These are phyloP conservation scores for Dendrolimus punctatus DNA, from an alignment of 1,140 invertebrate genomes.

Conservation along the genomic window DNA sequence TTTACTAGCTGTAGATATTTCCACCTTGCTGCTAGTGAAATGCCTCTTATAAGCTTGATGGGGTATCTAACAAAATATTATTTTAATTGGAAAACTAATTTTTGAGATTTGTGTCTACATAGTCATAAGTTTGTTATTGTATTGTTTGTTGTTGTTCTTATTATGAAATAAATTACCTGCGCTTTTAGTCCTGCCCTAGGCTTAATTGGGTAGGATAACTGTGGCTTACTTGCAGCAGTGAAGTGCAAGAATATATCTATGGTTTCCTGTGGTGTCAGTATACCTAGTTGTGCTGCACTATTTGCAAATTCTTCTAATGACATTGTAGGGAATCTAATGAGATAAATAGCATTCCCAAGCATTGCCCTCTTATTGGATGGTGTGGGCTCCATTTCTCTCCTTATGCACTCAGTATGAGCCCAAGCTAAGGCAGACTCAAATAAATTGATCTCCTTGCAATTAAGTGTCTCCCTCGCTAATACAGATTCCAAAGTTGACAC, in stretches of 20 bases:
- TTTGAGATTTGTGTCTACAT: too few species aligned
- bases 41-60: too few species aligned
- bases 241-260: constrained; percentile 94
- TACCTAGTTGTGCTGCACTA: constrained; percentile 89
- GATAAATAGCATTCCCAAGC: constrained; percentile 84
- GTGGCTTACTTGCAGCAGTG: constrained; percentile 87
- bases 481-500: constrained; percentile 91
- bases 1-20: too few species aligned
- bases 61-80: too few species aligned
- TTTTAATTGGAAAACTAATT: too few species aligned
- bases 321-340: constrained; percentile 93
- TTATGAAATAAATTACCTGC: constrained; percentile 74
- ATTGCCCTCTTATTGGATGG: constrained; percentile 81
- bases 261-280: constrained; percentile 90
- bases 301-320: constrained; percentile 93
- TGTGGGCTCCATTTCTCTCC: constrained; percentile 84
- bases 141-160: too few species aligned
- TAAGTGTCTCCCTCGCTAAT: constrained; percentile 89
- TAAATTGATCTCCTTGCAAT: constrained; percentile 91
- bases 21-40: too few species aligned
- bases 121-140: too few species aligned
- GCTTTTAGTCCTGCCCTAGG: constrained; percentile 89
- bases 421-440: constrained; percentile 92
- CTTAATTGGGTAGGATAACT: constrained; percentile 85
- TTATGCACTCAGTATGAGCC: constrained; percentile 88